Evolutionary conservation across 1,140 invertebrate species (phyloP), one percentile per base, ranked within the genome.

Genomic region (Hypsibius dujardini): DNA sequence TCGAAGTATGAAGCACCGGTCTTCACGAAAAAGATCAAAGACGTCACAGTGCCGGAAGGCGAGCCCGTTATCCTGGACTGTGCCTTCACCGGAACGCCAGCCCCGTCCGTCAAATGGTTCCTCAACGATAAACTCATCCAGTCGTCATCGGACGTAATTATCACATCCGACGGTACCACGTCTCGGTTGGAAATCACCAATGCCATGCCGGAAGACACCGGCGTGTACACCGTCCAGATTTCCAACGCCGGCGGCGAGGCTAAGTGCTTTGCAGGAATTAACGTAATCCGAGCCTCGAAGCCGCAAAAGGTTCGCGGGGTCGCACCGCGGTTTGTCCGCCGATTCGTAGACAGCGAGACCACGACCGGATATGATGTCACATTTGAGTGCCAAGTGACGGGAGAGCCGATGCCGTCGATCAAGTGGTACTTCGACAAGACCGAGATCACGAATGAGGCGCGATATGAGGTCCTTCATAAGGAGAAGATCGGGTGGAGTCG

Each of bases 51-150:
- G 0, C 84, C 89, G 74, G 88, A 91, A 80, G 85, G 85, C 46
- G 84, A 87, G 1, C 84, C 89, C 76, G 86, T 92, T 46, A 86
- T 87, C 69, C 78, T 93, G 40, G 89, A 92, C 78, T 89, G 88
- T 76, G 84, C 89, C 74, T 80, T 94, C 46, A 89, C 91, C 14
- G 90, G 90, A 12, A 87, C 92, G 74, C 90, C 90, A 45, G 46
- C 69, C 46, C 45, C 73, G 28, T 12, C 75, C 69, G 87, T 94
- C 69, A 84, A 83, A 28, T 93, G 90, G 90, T 86, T 85, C 62
- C 86, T 86, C 67, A 87, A 90, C 77, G 85, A 86, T 2, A 85
- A 85, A 75, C 42, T 67, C 3, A 67, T 67, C 42, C 62, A 67
- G 62, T 67, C 62, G 3, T 42, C 7, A 3, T 3, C 7, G 3